phyloP scores from a whole-genome alignment of 2,888 invertebrate species.

The Meghimatium bilineatum region DNA sequence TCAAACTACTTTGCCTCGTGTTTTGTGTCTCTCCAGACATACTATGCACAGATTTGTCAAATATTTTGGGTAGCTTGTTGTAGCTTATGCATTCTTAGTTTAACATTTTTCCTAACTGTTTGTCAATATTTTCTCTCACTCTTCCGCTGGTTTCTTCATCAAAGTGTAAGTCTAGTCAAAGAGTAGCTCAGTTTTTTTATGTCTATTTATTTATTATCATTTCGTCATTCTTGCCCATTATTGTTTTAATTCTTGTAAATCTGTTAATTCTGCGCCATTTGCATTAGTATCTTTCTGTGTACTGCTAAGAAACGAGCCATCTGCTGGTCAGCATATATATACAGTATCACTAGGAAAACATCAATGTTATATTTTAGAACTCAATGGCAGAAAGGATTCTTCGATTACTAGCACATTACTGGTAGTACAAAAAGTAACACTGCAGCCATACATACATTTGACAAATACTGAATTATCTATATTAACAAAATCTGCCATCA shows the following conservation, averaged over 20 bases:
- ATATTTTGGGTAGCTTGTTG: neutral
- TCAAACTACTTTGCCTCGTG: neutral
- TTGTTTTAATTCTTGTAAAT: neutral
- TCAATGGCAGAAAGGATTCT: constrained; percentile 10
- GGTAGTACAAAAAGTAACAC: neutral
- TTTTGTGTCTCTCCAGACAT: neutral
- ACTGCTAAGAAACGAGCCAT: neutral
- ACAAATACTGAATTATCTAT: neutral
- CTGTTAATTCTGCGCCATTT: neutral
- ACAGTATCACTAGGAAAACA: neutral
- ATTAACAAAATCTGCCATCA: no score
- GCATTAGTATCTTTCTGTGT: neutral
- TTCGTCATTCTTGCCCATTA: neutral
- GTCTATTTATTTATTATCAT: neutral
- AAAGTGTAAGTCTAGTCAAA: constrained; percentile 31
- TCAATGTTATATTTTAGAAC: constrained; percentile 1
- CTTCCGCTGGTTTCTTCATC: no score
- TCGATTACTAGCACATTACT: neutral
- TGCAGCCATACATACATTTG: neutral
- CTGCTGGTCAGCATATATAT: neutral
- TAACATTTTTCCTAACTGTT: neutral
- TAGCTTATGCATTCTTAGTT: neutral
- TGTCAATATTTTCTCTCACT: neutral
- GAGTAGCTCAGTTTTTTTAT: neutral
- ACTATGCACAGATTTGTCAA: constrained; percentile 28